Base-by-base conservation (phyloP, 1,140 invertebrate species). In the Drosophila suzukii region DNA sequence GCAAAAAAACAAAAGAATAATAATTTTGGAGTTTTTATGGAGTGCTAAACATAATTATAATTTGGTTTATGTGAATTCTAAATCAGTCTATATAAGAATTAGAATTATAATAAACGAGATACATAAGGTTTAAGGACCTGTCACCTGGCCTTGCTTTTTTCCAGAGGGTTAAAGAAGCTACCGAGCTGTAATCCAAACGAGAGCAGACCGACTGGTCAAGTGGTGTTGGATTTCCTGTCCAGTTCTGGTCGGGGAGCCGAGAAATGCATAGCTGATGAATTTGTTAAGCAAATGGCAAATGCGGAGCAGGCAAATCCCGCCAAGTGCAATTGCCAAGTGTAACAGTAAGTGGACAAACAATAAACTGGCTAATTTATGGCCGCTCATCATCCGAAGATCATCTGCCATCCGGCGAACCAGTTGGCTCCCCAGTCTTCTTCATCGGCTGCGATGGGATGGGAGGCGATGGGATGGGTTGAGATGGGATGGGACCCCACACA, bases 311-410 rank as follows among this genome's bases (percentile, higher is more conserved):
- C 51, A 71, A 58, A 85, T 75, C 70, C 78, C 61, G 63, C 65
- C 70, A 88, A 89, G 79, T 80, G 80, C 79, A 77, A 71, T 75
- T 55, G 65, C 61, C 75, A 89, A 86, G 47, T 83, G 66, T 83
- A 86, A 88, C 83, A 79, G 79, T 88, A 83, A 83, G 79, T 73
- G 55, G 66, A 77, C 79, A 88, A 82, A 86, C 79, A 86, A 88
- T 86, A 83, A 86, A 89, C 60, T 83, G 57, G 72, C 83, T 73
- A 83, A 86, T 83, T 86, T 86, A 86, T 86, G 84, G 79, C 36
- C 65, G 58, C 71, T 70, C 83, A 88, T 82, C 83, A 74, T 79
- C 59, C 36, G 44, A 47, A 75, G 82, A 86, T 86, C 78, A 81
- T 86, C 82, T 53, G 59, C 73, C 39, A 56, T 49, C 36, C 57